Evolutionary conservation across 2,797 vertebrate genomes (phyloP), one percentile per base, ranked within the genome.

Genomic region (Melanogrammus aeglefinus): DNA sequence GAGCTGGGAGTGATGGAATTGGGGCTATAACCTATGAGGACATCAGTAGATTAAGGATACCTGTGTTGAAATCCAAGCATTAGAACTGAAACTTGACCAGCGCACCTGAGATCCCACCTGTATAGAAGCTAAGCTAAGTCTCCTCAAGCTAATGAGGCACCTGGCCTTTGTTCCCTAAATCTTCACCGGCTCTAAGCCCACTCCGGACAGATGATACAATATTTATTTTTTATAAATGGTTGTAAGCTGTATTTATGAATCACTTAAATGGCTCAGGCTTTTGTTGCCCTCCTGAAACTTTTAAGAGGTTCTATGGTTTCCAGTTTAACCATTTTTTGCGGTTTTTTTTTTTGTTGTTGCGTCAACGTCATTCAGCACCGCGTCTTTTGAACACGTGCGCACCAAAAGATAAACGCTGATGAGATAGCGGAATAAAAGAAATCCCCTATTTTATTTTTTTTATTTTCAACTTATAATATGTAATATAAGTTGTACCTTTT

Each of bases 221-320:
- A 63, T n/a, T 7, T 63, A 0, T 73, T 78, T 87, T 91, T 92
- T 92, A 87, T 93, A 82, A 88, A 88, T 88, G 82, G 84, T 86
- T 92, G 88, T 92, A 92, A 91, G 82, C 83, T 87, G 82, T 84
- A 89, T 93, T 92, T 92, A 93, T 93, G 85, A 93, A 93, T 92
- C 87, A 90, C 86, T 82, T 86, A 86, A 85, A 81, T 39, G 75
- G 74, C 84, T 78, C 13, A 4, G 72, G 16, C 88, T 85, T 88
- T 92, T 89, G 91, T 92, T 79, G 76, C 72, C 74, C 76, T 83
- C 74, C 74, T 86, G 85, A 81, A 78, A 84, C 85, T 83, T 82
- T 69, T 79, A 84, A 86, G 82, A 87, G 80, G 74, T 69, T 75
- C 57, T 85, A 83, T 77, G 72, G 82, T 86, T 88, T 88, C 81